Conservation (phyloP, 2,888 invertebrate species). For the Stenodema calcarata region DNA sequence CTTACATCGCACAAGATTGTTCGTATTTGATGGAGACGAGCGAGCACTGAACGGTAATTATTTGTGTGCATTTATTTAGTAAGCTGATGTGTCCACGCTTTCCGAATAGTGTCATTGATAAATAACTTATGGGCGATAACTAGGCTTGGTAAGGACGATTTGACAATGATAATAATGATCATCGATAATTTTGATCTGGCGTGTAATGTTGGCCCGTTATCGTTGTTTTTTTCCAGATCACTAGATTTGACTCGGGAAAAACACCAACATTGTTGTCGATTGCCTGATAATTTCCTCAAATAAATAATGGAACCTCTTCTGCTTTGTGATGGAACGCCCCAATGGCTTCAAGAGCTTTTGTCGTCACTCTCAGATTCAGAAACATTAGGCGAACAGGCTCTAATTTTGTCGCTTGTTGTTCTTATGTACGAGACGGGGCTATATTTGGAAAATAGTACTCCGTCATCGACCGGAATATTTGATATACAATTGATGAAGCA, state of each 20-base stretch:
- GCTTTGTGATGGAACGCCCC: conserved; percentile 5
- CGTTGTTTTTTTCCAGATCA: conserved; percentile 21
- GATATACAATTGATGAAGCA: neutral
- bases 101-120: too few species aligned
- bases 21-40: conserved; percentile 72
- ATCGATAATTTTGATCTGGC: neutral
- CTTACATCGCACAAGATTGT: conserved; percentile 73
- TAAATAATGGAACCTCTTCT: conserved; percentile 4
- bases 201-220: neutral
- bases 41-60: conserved; percentile 65
- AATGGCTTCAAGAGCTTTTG: conserved; percentile 23
- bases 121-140: too few species aligned
- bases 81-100: neutral
- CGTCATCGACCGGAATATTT: neutral
- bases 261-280: neutral
- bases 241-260: neutral
- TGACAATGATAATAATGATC: neutral
- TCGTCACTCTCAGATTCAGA: neutral
- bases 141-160: neutral
- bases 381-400: neutral
- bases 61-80: neutral
- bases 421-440: conserved; percentile 34
- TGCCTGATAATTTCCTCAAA: neutral
- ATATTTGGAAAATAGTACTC: neutral
- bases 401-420: neutral